A percentile compares a stretch with the other conserved stretches of the same genome.
These are phyloP conservation scores for Neoascia interrupta DNA, from an alignment of 2,888 invertebrate genomes.

Conservation along the genomic window DNA sequence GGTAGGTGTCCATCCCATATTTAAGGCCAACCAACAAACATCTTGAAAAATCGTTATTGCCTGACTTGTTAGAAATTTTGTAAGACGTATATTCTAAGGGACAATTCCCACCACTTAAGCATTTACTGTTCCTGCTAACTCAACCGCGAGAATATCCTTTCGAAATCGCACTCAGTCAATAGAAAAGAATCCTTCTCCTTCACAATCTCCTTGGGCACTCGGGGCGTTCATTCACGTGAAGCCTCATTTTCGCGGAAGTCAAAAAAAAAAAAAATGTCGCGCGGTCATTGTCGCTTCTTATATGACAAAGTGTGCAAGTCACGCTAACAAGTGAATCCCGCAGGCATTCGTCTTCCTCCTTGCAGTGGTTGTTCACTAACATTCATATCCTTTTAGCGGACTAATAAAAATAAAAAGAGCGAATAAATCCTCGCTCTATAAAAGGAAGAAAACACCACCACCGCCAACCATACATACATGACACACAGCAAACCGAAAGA, in stretches of 20 bases:
- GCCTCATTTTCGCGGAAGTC: slow-evolving; percentile 48
- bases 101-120: too few species aligned
- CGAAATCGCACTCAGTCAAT: slow-evolving; percentile 30
- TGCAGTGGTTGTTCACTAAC: slow-evolving; percentile 42
- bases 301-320: slow-evolving; percentile 67
- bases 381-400: slow-evolving; percentile 67
- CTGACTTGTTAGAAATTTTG: too few species aligned
- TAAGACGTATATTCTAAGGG: too few species aligned
- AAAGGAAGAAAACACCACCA: too few species aligned
- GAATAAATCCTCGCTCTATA: slow-evolving; percentile 54
- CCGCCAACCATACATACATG: slow-evolving; percentile 13
- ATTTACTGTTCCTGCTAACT: too few species aligned
- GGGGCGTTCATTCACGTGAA: slow-evolving; percentile 30
- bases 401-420: slow-evolving; percentile 59
- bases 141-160: too few species aligned
- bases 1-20: too few species aligned
- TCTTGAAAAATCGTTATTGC: too few species aligned
- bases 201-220: slow-evolving; percentile 14
- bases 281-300: slow-evolving; percentile 66
- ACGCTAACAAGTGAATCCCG: slow-evolving; percentile 67
- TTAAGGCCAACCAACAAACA: too few species aligned
- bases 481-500: slow-evolving; percentile 27
- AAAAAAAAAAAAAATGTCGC: slow-evolving; percentile 54
- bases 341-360: slow-evolving; percentile 61
- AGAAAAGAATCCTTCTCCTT: not conserved